Evolutionary conservation across 2,113 vertebrate genomes (phyloP), one percentile per base, ranked within the genome.

Genomic region (Chrysemys picta): DNA sequence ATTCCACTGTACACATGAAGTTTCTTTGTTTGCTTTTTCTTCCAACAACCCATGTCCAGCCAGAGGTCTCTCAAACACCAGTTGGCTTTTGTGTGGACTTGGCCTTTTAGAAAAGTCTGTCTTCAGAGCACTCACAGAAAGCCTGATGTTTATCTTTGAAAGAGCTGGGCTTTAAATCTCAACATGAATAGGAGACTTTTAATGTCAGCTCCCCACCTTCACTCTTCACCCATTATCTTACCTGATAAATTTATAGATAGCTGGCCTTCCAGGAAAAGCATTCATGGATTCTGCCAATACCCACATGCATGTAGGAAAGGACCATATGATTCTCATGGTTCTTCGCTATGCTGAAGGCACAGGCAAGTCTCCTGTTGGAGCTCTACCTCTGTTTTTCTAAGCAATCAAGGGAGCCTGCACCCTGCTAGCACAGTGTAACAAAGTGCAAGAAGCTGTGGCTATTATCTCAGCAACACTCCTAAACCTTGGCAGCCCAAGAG

Each of bases 41-140:
- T 87, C 8, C 79, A 25, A 1, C 38, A 19, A 27, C 5, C 10
- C 4, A 6, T 57, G 9, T 35, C 14, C 8, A 62, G 25, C 3
- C 1, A 62, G 0, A 69, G 1, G 3, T 17, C 29, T 38, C 19
- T 89, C 56, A 5, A 3, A 69, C 8, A 5, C 2, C 9, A 53
- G 25, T 8, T 4, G 88, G 31, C 10, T 87, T 94, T 89, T 81
- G 62, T 45, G 17, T 72, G n/a, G n/a, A 72, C 35, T 72, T 42
- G 10, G 10, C 8, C 69, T 38, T 72, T 22, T 19, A 72, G n/a
- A 38, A 22, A 38, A 42, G 17, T 72, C n/a, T 42, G 25, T 80
- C 92, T 69, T 80, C 42, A 87, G 80, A 78, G 7, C 72, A n/a
- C 75, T 87, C 35, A 31, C 11, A 86, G 19, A 57, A 57, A 78